Evolutionary conservation across 2,113 vertebrate species (phyloP).

Genomic region (Emydura subglobosa): DNA sequence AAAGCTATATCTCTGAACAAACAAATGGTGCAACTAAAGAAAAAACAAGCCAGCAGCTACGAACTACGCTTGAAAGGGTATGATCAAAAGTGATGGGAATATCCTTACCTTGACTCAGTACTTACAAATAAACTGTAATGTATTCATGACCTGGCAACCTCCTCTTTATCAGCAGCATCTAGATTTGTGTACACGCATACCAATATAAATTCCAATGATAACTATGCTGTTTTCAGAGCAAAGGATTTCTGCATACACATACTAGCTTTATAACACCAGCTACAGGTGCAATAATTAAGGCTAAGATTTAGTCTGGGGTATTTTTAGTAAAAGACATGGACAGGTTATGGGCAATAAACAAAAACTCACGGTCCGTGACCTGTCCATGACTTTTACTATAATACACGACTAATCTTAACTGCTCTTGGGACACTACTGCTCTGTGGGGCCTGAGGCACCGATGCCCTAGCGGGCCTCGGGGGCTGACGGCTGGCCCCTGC

Average conservation of each 20-base stretch:
- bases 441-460: too few relatives aligned
- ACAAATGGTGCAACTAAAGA: neutral
- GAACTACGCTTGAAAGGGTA: neutral
- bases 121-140: slow-evolving; percentile 28
- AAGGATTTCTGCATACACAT: neutral
- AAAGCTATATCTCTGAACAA: rapidly evolving
- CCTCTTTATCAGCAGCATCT: slow-evolving; percentile 19
- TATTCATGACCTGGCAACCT: neutral
- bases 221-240: slow-evolving; percentile 26
- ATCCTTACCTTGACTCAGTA: slow-evolving; percentile 32
- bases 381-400: too few relatives aligned
- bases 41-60: neutral
- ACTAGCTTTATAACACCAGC: neutral
- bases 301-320: too few relatives aligned
- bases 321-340: too few relatives aligned
- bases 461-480: too few relatives aligned
- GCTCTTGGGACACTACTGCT: too few relatives aligned
- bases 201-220: neutral
- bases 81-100: slow-evolving; percentile 29
- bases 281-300: neutral
- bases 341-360: too few relatives aligned
- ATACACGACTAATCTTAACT: too few relatives aligned
- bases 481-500: too few relatives aligned
- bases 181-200: neutral
- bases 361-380: too few relatives aligned